These are phyloP conservation scores for Marmota monax DNA, from an alignment of 2,113 vertebrate genomes.

Conservation along the genomic window DNA sequence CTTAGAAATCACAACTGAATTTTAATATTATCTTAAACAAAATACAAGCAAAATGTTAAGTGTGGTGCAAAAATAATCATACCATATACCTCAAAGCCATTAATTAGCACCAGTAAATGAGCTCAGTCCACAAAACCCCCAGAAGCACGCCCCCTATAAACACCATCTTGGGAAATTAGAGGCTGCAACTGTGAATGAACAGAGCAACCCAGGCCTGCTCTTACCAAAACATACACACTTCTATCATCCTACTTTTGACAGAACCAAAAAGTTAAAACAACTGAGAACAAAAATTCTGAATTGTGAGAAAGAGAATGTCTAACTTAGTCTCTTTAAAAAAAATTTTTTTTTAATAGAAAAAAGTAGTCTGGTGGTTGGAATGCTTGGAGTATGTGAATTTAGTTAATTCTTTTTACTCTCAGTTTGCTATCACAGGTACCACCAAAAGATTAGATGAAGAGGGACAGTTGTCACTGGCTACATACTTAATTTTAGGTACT, in stretches of 20 bases:
- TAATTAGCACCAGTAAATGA: not conserved
- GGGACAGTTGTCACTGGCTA: not conserved
- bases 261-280: not conserved
- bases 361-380: not conserved
- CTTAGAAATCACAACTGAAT: slow-evolving; percentile 1
- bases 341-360: not conserved
- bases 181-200: not conserved
- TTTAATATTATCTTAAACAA: slow-evolving; percentile 12
- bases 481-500: not conserved
- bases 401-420: not conserved
- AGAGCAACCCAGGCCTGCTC: not conserved
- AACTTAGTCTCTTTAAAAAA: not conserved
- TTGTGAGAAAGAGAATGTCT: not conserved
- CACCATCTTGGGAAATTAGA: slow-evolving; percentile 4
- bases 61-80: slow-evolving; percentile 14
- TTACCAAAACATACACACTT: not conserved
- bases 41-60: slow-evolving; percentile 48
- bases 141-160: not conserved
- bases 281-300: not conserved
- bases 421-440: not conserved
- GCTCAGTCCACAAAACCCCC: not conserved
- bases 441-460: not conserved
- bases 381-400: not conserved
- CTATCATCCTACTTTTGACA: not conserved
- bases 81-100: slow-evolving; percentile 9